Conservation (phyloP, 2,888 invertebrate species). For the Torymus auratus region DNA sequence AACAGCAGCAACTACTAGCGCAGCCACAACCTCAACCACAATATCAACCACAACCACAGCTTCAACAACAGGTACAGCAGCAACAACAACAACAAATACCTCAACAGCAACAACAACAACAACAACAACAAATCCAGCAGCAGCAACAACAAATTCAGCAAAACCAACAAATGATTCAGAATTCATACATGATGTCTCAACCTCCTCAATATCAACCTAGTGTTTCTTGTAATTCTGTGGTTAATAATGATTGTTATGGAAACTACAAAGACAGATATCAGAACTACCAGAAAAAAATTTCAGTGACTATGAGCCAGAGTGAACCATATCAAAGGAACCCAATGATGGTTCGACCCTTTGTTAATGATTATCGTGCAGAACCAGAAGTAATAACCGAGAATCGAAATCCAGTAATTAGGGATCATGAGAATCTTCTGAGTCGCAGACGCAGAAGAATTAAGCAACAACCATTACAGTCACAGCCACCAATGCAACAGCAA, state of each 20-base stretch:
- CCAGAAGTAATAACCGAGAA: slow-evolving; percentile 46
- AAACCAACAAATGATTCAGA: slow-evolving; percentile 56
- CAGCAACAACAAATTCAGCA: slow-evolving; percentile 54
- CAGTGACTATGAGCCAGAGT: slow-evolving; percentile 60
- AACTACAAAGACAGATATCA: slow-evolving; percentile 61
- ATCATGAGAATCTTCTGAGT: no score
- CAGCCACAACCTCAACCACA: slow-evolving; percentile 53
- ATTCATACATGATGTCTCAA: slow-evolving; percentile 60
- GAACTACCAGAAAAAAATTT: slow-evolving; percentile 61
- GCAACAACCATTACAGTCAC: no score
- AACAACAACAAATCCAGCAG: slow-evolving; percentile 53
- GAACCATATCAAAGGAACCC: slow-evolving; percentile 64
- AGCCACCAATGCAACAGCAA: no score
- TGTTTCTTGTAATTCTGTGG: slow-evolving; percentile 60
- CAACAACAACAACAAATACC: slow-evolving; percentile 50
- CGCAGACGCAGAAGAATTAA: no score
- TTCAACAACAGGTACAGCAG: slow-evolving; percentile 54
- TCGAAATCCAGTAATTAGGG: no score
- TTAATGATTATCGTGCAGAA: slow-evolving; percentile 62
- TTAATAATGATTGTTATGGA: slow-evolving; percentile 60
- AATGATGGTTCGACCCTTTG: slow-evolving; percentile 62
- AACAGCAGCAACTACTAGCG: slow-evolving; percentile 39
- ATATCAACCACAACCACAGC: slow-evolving; percentile 58
- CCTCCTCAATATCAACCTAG: slow-evolving; percentile 68
- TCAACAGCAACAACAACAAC: slow-evolving; percentile 58